These are phyloP conservation scores for Ceratitis capitata DNA, from an alignment of 1,140 invertebrate species.

Conservation along the genomic window DNA sequence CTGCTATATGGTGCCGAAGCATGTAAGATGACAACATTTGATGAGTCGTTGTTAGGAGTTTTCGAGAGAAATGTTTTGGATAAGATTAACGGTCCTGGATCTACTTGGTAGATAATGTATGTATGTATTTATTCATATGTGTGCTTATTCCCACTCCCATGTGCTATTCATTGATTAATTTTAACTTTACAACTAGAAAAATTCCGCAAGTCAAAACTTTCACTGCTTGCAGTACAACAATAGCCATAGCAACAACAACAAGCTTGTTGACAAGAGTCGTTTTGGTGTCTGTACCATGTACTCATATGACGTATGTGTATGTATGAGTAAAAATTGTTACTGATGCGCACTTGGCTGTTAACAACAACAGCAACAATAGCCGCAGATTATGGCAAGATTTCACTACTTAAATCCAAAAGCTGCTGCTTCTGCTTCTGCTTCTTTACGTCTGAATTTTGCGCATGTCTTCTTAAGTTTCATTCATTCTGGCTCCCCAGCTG, in stretches of 20 bases:
- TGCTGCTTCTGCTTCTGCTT: background rate
- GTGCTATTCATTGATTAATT: constrained; percentile 12
- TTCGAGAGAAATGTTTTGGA: no score
- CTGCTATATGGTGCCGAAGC: no score
- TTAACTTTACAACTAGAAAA: background rate
- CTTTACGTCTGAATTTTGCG: background rate
- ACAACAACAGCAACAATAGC: background rate
- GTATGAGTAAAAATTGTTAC: background rate
- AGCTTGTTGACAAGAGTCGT: constrained; percentile 11
- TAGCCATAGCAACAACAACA: background rate
- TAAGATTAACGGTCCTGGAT: no score
- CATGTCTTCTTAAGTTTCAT: background rate
- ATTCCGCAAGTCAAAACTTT: background rate
- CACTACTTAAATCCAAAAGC: background rate
- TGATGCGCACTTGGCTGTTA: background rate
- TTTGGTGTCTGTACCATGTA: background rate
- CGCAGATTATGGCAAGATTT: background rate
- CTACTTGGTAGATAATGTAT: no score
- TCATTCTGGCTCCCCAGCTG: background rate
- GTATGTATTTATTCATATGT: background rate
- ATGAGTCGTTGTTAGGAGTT: no score
- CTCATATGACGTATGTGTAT: background rate
- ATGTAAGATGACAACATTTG: no score
- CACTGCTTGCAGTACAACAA: background rate
- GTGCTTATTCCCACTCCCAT: background rate